Conservation (phyloP, 2,797 vertebrate species). For the Amblyraja radiata region DNA sequence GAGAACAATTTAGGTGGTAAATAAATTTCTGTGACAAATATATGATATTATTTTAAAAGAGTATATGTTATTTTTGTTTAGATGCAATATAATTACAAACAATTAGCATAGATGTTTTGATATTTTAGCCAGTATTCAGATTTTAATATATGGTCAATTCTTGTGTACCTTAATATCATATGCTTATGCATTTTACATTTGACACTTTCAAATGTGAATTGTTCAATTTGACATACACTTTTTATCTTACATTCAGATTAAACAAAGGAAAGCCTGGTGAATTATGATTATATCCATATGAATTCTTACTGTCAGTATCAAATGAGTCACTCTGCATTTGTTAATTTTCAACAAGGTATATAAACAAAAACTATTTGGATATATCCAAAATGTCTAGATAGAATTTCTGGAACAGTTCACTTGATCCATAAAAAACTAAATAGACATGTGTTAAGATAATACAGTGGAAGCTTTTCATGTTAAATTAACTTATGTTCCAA, state of each 20-base stretch:
- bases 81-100: background rate
- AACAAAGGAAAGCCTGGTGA: background rate
- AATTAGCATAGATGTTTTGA: background rate
- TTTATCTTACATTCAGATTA: background rate
- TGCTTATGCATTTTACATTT: background rate
- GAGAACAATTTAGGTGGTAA: background rate
- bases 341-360: background rate
- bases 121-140: background rate
- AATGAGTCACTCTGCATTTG: background rate
- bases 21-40: too few species aligned
- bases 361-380: background rate
- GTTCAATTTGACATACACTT: background rate
- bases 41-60: too few species aligned
- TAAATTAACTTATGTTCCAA: background rate
- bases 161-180: too few species aligned
- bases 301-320: background rate
- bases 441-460: background rate
- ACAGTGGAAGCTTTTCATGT: background rate
- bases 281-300: background rate
- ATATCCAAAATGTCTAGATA: background rate
- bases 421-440: background rate
- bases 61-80: background rate
- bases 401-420: background rate
- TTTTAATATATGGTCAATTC: background rate
- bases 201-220: background rate